Conservation (phyloP, 2,888 invertebrate species). For the Trichopria drosophilae region DNA sequence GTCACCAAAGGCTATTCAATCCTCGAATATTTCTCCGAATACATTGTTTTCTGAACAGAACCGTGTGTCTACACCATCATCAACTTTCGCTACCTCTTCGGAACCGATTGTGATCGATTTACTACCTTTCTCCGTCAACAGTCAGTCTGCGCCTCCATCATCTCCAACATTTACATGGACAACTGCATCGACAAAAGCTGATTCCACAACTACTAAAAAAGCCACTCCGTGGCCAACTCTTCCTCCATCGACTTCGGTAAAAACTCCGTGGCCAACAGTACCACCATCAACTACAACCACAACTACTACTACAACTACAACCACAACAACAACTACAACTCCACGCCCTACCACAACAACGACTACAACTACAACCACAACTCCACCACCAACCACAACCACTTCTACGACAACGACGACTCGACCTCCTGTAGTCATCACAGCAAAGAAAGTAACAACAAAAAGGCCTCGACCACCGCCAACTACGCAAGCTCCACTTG, state of each 20-base stretch:
- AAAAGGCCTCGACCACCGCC: slow-evolving; percentile 51
- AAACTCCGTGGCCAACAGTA: slow-evolving; percentile 20
- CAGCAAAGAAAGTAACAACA: slow-evolving; percentile 39
- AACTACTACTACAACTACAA: slow-evolving; percentile 30
- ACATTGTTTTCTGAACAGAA: slow-evolving; percentile 30
- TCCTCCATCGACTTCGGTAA: slow-evolving; percentile 18
- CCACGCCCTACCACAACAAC: slow-evolving; percentile 25
- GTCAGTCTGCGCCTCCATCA: slow-evolving; percentile 30
- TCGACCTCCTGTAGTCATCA: slow-evolving; percentile 35
- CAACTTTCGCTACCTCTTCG: slow-evolving; percentile 30
- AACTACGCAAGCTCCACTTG: slow-evolving; percentile 52
- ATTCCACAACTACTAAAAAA: slow-evolving; percentile 27
- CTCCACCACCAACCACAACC: slow-evolving; percentile 16
- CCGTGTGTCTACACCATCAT: slow-evolving; percentile 9
- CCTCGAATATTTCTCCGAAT: slow-evolving; percentile 41
- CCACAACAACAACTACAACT: slow-evolving; percentile 22
- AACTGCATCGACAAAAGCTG: slow-evolving; percentile 28
- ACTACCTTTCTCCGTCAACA: no score
- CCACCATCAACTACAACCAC: slow-evolving; percentile 27
- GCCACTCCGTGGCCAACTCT: slow-evolving; percentile 14
- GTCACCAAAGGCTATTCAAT: slow-evolving; percentile 50
- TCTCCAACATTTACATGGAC: slow-evolving; percentile 34
- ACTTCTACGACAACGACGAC: slow-evolving; percentile 40
- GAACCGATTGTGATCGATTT: slow-evolving; percentile 48
- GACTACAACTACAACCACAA: slow-evolving; percentile 32